Evolutionary conservation across 2,888 invertebrate species (phyloP), one percentile per base, ranked within the genome.

Genomic region (Aelia acuminata): DNA sequence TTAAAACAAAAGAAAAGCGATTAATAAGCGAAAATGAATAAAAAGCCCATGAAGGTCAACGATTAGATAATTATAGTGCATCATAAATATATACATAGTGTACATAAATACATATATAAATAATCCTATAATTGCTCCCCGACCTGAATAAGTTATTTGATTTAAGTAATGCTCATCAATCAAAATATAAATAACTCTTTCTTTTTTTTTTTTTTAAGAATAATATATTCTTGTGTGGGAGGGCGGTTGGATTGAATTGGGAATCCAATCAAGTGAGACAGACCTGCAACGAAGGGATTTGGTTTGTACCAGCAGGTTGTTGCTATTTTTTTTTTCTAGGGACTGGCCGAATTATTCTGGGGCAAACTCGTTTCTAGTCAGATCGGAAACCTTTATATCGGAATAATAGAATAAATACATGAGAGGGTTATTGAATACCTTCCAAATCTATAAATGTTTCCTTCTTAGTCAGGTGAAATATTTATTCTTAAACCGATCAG

Each of bases 371-470:
- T 18, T 31, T 31, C 63, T 63, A 63, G 31, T 31, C 63, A 31
- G 63, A 63, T 31, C 18, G 31, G 31, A n/a, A 31, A 31, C 63
- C 31, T 63, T 63, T 63, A 63, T 31, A 31, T 15, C 13, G 63
- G 63, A 63, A 63, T 63, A 31, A 63, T 15, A 31, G 26, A 31
- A 63, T 63, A 31, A 63, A 63, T 63, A 31, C 63, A 63, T 63
- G 4, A 31, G 15, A 4, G 63, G 31, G 63, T 31, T 63, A 63
- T 63, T 63, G 63, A 63, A 31, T 63, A 63, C 63, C 15, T 57
- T 57, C 57, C 57, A 57, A 57, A 57, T 57, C 57, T 57, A 57
- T 57, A 11, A 57, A 57, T 57, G 57, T 57, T 26, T 57, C 26
- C 57, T 57, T 57, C 57, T 57, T 26, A 5, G 57, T 57, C 57